Percentiles rank a stretch among this genome's conserved stretches.
Evolutionary conservation across 2,113 vertebrate genomes (phyloP).

Genomic region (Albula glossodonta): DNA sequence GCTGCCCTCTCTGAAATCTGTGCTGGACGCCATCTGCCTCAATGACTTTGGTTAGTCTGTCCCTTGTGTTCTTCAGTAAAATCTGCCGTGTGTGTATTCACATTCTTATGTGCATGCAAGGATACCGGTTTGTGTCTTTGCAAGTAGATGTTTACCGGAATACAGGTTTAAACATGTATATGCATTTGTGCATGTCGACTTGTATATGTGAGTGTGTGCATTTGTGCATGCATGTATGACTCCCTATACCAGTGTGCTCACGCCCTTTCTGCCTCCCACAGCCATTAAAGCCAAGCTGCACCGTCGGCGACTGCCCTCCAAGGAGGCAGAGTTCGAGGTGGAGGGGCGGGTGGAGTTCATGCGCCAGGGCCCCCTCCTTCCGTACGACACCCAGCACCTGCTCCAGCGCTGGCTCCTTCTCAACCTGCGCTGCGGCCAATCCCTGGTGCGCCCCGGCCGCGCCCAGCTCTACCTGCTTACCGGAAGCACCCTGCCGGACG

Average conservation of each 20-base stretch:
- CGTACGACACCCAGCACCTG: constrained; percentile 77
- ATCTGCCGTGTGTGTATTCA: not conserved
- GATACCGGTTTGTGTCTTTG: too few species aligned
- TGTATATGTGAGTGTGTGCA: not conserved
- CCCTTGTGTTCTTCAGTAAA: not conserved
- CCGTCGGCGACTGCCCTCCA: constrained; percentile 59
- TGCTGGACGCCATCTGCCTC: constrained; percentile 76
- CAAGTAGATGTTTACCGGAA: too few species aligned
- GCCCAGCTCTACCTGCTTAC: constrained; percentile 77
- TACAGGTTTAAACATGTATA: not conserved
- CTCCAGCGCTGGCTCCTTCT: constrained; percentile 84
- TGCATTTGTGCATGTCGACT: not conserved
- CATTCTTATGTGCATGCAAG: not conserved
- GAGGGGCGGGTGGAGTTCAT: constrained; percentile 81
- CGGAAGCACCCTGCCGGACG: constrained; percentile 66
- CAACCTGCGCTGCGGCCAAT: constrained; percentile 74
- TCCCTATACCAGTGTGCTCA: not conserved
- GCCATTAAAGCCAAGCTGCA: constrained; percentile 82
- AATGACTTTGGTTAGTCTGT: constrained; percentile 78
- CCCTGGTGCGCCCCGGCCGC: constrained; percentile 67
- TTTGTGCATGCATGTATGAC: not conserved
- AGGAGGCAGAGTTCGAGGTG: constrained; percentile 71
- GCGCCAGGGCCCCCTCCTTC: constrained; percentile 74
- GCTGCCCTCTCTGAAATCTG: constrained; percentile 65
- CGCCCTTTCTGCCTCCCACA: constrained; percentile 38